These are phyloP conservation scores for Morpho deidamia DNA, from an alignment of 2,888 invertebrate species.

Conservation along the genomic window DNA sequence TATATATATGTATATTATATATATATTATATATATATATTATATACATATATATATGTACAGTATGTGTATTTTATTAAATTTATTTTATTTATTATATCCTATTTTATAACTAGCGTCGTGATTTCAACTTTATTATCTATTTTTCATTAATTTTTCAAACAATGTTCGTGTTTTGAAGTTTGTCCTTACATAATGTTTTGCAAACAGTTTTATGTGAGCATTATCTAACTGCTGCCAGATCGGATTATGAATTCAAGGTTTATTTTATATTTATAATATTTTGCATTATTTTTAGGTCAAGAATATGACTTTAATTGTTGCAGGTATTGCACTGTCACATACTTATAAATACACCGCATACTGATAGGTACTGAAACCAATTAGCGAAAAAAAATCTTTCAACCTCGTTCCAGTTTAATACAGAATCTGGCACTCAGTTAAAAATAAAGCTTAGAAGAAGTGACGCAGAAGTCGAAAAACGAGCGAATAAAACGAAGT, in stretches of 20 bases:
- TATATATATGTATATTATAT: too few species aligned
- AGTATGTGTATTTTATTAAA: too few species aligned
- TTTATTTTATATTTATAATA: neutral
- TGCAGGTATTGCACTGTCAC: neutral
- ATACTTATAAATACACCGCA: too few species aligned
- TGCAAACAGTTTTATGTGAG: neutral
- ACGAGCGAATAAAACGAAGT: too few species aligned
- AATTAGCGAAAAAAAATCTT: constrained; percentile 17
- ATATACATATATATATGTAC: too few species aligned
- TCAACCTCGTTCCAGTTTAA: constrained; percentile 48
- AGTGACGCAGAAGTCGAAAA: too few species aligned
- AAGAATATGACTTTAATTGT: neutral
- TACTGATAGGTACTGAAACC: neutral
- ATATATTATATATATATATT: too few species aligned
- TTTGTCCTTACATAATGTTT: neutral
- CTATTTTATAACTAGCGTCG: too few species aligned
- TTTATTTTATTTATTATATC: too few species aligned
- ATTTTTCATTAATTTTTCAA: too few species aligned
- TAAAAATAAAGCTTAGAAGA: constrained; percentile 36
- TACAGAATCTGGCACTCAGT: constrained; percentile 33
- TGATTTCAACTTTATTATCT: too few species aligned
- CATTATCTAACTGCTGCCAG: constrained; percentile 1
- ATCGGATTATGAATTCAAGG: constrained; percentile 9
- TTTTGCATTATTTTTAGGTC: constrained; percentile 9
- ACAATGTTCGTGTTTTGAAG: neutral